Conservation (phyloP, 2,797 vertebrate species). For the Lophius americanus region DNA sequence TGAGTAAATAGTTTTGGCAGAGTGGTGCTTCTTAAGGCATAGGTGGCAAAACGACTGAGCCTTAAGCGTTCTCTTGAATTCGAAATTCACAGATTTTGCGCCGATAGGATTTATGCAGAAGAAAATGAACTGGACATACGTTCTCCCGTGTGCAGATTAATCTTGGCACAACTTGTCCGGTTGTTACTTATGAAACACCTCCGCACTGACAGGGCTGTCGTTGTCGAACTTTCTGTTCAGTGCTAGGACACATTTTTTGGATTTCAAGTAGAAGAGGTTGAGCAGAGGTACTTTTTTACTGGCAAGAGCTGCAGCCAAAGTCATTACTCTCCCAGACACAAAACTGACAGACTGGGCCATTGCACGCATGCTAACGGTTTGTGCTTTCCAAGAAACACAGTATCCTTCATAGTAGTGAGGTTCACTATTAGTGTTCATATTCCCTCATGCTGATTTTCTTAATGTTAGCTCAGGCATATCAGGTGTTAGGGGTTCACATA, state of each 20-base stretch:
- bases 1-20: neutral
- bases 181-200: conserved; percentile 51
- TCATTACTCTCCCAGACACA: conserved; percentile 74
- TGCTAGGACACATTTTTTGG: conserved; percentile 56
- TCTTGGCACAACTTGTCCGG: conserved; percentile 25
- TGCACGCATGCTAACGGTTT: conserved; percentile 64
- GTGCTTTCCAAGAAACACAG: conserved; percentile 75
- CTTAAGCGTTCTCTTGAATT: no score
- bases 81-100: conserved; percentile 9
- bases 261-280: conserved; percentile 53
- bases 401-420: conserved; percentile 67
- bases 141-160: conserved; percentile 42
- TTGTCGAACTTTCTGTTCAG: conserved; percentile 54
- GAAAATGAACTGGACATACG: conserved; percentile 41
- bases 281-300: conserved; percentile 62
- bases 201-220: conserved; percentile 48
- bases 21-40: neutral
- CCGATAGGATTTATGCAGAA: conserved; percentile 11
- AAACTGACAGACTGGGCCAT: conserved; percentile 68
- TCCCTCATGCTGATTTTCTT: conserved; percentile 56
- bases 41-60: neutral
- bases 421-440: conserved; percentile 62
- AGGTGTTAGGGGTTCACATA: conserved; percentile 41
- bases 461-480: conserved; percentile 41
- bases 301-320: conserved; percentile 59